Evolutionary conservation across 2,113 vertebrate genomes (phyloP).

Genomic region (Dasyurus viverrinus): DNA sequence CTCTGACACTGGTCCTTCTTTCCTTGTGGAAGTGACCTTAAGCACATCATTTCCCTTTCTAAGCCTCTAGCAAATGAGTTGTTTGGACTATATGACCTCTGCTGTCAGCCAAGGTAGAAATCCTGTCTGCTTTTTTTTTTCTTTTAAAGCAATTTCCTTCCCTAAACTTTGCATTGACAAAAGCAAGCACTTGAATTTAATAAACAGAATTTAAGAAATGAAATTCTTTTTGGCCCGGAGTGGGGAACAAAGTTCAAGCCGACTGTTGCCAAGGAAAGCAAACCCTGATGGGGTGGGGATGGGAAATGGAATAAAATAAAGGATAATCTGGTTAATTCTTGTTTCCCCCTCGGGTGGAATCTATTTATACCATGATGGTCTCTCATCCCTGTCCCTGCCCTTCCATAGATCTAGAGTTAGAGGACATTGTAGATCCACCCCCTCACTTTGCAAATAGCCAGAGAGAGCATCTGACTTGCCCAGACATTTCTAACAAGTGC

Average conservation of each 20-base stretch:
- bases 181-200: not conserved
- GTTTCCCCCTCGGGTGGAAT: not conserved
- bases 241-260: not conserved
- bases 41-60: not conserved
- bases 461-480: not conserved
- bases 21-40: not conserved
- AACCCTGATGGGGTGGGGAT: not conserved
- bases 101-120: not conserved
- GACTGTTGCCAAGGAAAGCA: not conserved
- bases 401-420: not conserved
- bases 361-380: not conserved
- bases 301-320: not conserved
- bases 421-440: not conserved
- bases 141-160: not conserved
- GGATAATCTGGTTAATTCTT: not conserved
- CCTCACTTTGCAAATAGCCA: not conserved
- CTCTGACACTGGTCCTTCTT: not conserved
- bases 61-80: not conserved
- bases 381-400: not conserved
- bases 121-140: not conserved
- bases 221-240: not conserved
- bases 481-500: not conserved
- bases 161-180: not conserved
- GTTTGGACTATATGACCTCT: not conserved
- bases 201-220: not conserved